Base-by-base conservation (phyloP, 2,797 vertebrate species). In the Clarias pachynema region DNA sequence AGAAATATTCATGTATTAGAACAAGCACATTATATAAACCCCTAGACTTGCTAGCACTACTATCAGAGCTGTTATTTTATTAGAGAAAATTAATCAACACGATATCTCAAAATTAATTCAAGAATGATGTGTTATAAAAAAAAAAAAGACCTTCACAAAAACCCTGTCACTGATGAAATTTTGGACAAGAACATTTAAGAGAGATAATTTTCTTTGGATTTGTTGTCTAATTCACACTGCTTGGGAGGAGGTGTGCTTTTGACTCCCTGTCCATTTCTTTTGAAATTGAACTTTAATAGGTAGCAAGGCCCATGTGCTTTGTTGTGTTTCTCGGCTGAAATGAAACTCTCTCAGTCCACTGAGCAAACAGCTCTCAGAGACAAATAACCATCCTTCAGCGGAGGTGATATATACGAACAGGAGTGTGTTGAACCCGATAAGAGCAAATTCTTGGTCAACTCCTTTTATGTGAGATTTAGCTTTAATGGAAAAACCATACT, bases 401-500 rank as follows among this genome's bases (percentile, higher is more conserved):
- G 34, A 87, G 53, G 84, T 91, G 87, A 88, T 85, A 89, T 85
- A 70, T 82, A 70, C 12, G 37, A 82, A 53, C 0, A 68, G n/a
- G n/a, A 60, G 57, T 85, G 63, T 34, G 12, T 34, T 60, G 49
- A 63, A 86, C 75, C 80, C 3, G 0, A 86, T 89, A 82, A 69
- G 83, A 65, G 37, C 37, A 40, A 86, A 86, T 77, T 83, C 79
- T 62, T 79, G 34, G 84, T 53, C 29, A 62, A 84, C 24, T 82
- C 34, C 66, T 85, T 78, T 84, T 78, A 73, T 89, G 69, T 65
- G 81, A 88, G 84, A 74, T 85, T 84, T 85, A 74, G 72, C 85
- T 89, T 68, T 86, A 84, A 89, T 91, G 62, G 59, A 87, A 85
- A 87, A 80, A 89, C 44, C 78, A 84, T 49, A 66, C 57, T 26